phyloP scores from a whole-genome alignment of 2,888 invertebrate genomes.

The Mimumesa dahlbomi region DNA sequence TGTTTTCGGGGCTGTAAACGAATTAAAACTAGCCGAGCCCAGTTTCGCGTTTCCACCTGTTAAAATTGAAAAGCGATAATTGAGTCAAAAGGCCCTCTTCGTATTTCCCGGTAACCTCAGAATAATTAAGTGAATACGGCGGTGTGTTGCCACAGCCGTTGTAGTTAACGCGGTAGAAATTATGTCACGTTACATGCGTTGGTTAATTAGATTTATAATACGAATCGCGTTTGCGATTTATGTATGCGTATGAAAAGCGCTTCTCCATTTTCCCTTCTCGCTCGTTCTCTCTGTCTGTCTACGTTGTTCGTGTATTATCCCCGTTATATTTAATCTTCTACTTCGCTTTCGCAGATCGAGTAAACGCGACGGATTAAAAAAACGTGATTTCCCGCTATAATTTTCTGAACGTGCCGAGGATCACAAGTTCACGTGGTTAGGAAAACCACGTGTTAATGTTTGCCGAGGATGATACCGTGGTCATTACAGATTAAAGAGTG shows the following conservation, averaged over 20 bases:
- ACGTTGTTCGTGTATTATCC: too few species aligned
- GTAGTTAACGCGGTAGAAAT: conserved; percentile 33
- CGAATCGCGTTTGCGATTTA: background rate
- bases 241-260: background rate
- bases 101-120: conserved; percentile 33
- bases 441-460: conserved; percentile 30
- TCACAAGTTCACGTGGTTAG: background rate
- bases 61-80: conserved; percentile 55
- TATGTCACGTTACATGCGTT: background rate
- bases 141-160: conserved; percentile 16
- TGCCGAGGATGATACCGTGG: conserved; percentile 30
- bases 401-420: conserved; percentile 23
- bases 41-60: conserved; percentile 10
- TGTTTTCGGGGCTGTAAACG: conserved; percentile 4
- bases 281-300: too few species aligned
- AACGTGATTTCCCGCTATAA: conserved; percentile 47
- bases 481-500: conserved; percentile 28
- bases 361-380: conserved; percentile 40
- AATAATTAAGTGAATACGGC: conserved; percentile 48
- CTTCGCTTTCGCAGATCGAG: background rate
- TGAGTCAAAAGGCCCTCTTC: conserved; percentile 13
- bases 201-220: background rate
- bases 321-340: background rate
- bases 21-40: background rate
- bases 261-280: background rate